A percentile compares a stretch with the other conserved stretches of the same genome.
Evolutionary conservation across 2,797 vertebrate genomes (phyloP).

Genomic region (Diceros bicornis): DNA sequence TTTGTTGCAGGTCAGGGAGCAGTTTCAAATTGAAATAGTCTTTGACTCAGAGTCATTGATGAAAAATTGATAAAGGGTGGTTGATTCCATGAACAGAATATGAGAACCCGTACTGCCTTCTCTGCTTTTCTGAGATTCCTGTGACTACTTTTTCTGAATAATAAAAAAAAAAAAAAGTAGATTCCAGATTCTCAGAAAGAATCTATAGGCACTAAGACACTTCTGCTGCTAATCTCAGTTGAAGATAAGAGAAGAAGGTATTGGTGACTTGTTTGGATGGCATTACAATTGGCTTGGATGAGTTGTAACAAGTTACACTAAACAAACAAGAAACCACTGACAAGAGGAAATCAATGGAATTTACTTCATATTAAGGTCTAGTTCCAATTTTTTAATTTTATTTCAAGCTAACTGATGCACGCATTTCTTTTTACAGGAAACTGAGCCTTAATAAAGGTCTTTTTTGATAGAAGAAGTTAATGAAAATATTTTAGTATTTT

Average conservation of each 20-base stretch:
- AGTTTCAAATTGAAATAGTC: not conserved
- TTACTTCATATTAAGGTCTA: not conserved
- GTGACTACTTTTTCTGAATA: not conserved
- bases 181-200: not conserved
- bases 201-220: not conserved
- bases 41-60: not conserved
- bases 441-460: not conserved
- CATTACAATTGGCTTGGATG: not conserved
- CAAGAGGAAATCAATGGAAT: conserved; percentile 21
- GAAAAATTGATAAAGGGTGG: not conserved
- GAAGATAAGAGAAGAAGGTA: not conserved
- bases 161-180: not conserved
- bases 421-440: not conserved
- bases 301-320: conserved; percentile 29
- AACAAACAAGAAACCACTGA: not conserved
- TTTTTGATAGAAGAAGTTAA: not conserved
- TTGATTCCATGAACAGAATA: not conserved
- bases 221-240: not conserved
- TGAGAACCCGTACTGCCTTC: not conserved
- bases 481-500: not conserved
- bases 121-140: not conserved
- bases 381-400: conserved; percentile 46
- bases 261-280: not conserved
- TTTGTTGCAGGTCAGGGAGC: not conserved
- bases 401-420: not conserved